Conservation (phyloP, 2,797 vertebrate species). For the Bucorvus abyssinicus region DNA sequence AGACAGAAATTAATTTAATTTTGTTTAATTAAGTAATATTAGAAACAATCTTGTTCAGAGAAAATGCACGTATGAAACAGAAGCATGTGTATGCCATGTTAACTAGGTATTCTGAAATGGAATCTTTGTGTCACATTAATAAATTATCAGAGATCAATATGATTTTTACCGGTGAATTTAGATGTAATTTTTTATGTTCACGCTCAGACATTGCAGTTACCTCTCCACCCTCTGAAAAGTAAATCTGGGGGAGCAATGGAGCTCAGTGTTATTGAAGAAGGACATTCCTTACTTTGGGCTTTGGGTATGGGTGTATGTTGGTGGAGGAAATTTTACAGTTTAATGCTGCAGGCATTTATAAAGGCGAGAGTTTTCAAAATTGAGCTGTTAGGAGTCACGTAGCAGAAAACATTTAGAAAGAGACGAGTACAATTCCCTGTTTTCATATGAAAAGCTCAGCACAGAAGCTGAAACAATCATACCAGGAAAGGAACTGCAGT, state of each 20-base stretch:
- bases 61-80: constrained; percentile 28
- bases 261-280: background rate
- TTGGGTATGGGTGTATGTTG: background rate
- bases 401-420: constrained; percentile 15
- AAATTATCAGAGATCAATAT: constrained; percentile 1
- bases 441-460: constrained; percentile 40
- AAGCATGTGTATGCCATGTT: constrained; percentile 3
- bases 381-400: background rate
- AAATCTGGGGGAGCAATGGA: background rate
- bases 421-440: constrained; percentile 9
- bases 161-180: constrained; percentile 1
- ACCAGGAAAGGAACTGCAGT: background rate
- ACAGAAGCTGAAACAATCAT: constrained; percentile 1
- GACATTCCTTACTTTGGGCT: background rate
- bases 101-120: background rate
- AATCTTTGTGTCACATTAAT: constrained; percentile 5
- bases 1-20: constrained; percentile 71
- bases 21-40: constrained; percentile 66
- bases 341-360: constrained; percentile 7
- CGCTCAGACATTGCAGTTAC: background rate
- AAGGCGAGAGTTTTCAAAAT: constrained; percentile 16
- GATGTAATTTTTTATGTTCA: background rate
- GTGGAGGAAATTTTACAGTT: background rate
- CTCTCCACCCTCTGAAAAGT: background rate
- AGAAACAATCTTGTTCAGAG: constrained; percentile 53